Base-by-base conservation (phyloP, 2,888 invertebrate species). In the Ophion costatus region DNA sequence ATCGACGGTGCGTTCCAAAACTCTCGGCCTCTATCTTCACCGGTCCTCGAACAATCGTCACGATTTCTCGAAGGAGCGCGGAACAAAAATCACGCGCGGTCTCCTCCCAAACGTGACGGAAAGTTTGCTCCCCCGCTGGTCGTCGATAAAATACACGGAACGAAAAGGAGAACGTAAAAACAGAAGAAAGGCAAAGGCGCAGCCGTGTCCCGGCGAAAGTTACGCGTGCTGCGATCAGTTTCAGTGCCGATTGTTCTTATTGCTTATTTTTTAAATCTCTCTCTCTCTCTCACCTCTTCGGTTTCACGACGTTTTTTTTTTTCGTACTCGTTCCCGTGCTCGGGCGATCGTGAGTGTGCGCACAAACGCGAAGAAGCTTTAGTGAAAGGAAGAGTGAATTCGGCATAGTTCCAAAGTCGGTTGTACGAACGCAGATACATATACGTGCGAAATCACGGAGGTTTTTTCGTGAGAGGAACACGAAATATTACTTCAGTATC, bases 361-460 rank as follows among this genome's bases (percentile, higher is more conserved):
- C 76, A 64, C 56, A 17, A 66, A 56, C 24, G 17, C 75, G 61
- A 45, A 29, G 42, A 77, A 33, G 66, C 80, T 64, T 38, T 38
- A 77, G 80, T 84, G 83, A 84, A 80, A 84, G 80, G 71, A 71
- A 80, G 73, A 84, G 83, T 80, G 83, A 80, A 59, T 59, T 14
- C 71, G 42, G 51, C n/a, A 11, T 56, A 33, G 38, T 14, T 61
- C 6, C 56, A 64, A 64, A 74, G 74, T 78, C 74, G 73, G 74
- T 74, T 74, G 74, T 64, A 51, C 17, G 61, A 57, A 82, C 38
- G 45, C 45, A 0, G n/a, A 61, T 7, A 74, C 33, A 33, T 33
- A 9, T 38, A 38, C 38, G 38, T 38, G 7, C 6, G 6, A 63
- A 75, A 75, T 22, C 14, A n/a, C 69, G 24, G n/a, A 56, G 14